phyloP scores from a whole-genome alignment of 64 coral and sea anemone genomes.

The Porites lutea region DNA sequence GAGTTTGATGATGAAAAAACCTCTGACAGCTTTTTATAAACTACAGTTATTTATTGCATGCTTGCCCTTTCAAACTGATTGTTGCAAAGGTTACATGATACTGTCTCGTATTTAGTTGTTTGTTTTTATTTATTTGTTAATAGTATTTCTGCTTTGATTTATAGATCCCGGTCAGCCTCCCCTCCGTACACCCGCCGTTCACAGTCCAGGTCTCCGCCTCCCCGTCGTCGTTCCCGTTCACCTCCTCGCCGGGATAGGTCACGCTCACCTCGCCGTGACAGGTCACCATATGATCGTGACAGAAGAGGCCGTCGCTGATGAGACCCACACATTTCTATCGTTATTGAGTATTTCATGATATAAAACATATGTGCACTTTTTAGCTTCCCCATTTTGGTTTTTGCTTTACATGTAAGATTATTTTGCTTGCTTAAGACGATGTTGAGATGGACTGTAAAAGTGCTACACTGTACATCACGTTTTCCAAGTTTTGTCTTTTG shows the following conservation, averaged over 20 bases:
- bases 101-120: too few species aligned
- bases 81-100: too few species aligned
- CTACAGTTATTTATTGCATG: too few species aligned
- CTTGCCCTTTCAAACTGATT: too few species aligned
- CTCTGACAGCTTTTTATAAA: too few species aligned
- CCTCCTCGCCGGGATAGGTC: constrained; percentile 87
- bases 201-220: constrained; percentile 74
- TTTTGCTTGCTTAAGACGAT: too few species aligned
- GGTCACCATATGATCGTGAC: constrained; percentile 45
- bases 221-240: constrained; percentile 81
- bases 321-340: background rate
- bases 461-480: too few species aligned
- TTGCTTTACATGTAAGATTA: too few species aligned
- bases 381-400: too few species aligned
- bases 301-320: constrained; percentile 33
- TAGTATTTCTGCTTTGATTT: background rate
- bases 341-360: background rate
- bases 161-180: constrained; percentile 15
- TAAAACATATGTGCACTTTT: background rate
- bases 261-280: constrained; percentile 75
- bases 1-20: too few species aligned
- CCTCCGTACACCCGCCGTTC: constrained; percentile 25
- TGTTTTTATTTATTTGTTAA: background rate
- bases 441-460: too few species aligned
- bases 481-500: too few species aligned